Base-by-base conservation (phyloP, 2,113 vertebrate genomes). In the Speoplatyrhinus poulsoni region DNA sequence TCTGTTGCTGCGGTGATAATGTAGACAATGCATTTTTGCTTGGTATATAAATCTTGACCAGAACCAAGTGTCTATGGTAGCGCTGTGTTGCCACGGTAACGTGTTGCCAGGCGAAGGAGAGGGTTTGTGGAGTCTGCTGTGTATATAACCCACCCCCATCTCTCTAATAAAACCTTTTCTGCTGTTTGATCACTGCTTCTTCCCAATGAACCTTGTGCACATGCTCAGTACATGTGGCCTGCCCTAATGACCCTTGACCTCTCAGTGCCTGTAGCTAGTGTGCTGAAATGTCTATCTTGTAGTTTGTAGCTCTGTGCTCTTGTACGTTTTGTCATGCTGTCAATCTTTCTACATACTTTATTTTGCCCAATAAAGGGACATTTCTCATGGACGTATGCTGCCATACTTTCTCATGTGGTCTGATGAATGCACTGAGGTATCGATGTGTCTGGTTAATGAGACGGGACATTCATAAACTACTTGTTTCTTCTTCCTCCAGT, bases 291-390 rank as follows among this genome's bases (percentile, higher is more conserved):
- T 57, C 65, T 52, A 50, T 62, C 67, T 75, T 85, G 84, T 87
- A 84, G 74, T 84, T 80, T 81, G 68, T 90, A 80, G 77, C 15
- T 79, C 79, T 82, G 76, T 88, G 80, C 81, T 83, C 67, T 79
- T 54, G 4, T 79, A 67, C 73, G 69, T 85, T 87, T 83, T 41
- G 4, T 41, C 36, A 41, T 8, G 7, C 36, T 41, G 36, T 41
- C 36, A 41, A 41, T 41, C 36, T 41, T 41, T 41, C 36, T 41
- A 41, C 92, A 92, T 92, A 91, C 81, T 95, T 92, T 94, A 92
- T 92, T 89, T 91, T 92, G 94, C 94, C 93, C 94, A 96, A 95
- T 98, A 96, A 97, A 98, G 91, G 91, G 93, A 87, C 93, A 90
- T 92, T 93, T 82, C 91, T 92, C 82, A 87, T 78, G 70, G 68